Evolutionary conservation across 2,113 vertebrate species (phyloP).

Genomic region (Monopterus albus): DNA sequence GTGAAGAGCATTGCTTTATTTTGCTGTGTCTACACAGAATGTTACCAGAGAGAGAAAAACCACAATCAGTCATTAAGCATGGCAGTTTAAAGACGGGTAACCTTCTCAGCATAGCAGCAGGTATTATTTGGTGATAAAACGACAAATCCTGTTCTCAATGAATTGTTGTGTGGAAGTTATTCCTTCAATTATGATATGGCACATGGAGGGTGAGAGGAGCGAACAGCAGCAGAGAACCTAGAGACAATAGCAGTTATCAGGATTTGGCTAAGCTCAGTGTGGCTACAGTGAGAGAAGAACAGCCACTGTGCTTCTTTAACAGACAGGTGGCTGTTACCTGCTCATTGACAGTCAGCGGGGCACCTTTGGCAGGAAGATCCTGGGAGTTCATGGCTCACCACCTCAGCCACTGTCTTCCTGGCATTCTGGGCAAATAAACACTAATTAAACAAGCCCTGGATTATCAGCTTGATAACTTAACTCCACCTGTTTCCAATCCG

Average conservation of each 20-base stretch:
- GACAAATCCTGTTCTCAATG: background rate
- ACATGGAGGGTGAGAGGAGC: slow-evolving; percentile 36
- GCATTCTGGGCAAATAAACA: slow-evolving; percentile 79
- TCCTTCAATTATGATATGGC: slow-evolving; percentile 28
- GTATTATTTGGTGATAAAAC: slow-evolving; percentile 38
- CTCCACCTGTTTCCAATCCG: background rate
- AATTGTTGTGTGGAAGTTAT: slow-evolving; percentile 7
- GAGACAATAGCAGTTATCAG: background rate
- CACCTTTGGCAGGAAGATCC: slow-evolving; percentile 83
- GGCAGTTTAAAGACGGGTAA: slow-evolving; percentile 31
- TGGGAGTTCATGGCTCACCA: slow-evolving; percentile 88
- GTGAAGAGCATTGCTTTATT: slow-evolving; percentile 65
- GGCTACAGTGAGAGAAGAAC: background rate
- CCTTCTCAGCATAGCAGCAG: slow-evolving; percentile 26
- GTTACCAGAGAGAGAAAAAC: slow-evolving; percentile 38
- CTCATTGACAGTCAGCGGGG: slow-evolving; percentile 91
- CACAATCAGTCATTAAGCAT: slow-evolving; percentile 47
- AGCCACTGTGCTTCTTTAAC: background rate
- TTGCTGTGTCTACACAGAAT: slow-evolving; percentile 54
- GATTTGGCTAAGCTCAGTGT: background rate
- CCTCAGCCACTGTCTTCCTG: slow-evolving; percentile 73
- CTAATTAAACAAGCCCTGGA: background rate
- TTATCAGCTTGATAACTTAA: background rate
- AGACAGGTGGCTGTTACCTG: slow-evolving; percentile 84
- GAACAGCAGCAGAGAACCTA: slow-evolving; percentile 23